Evolutionary conservation across 2,888 invertebrate species (phyloP).

Genomic region (Platycnemis pennipes): DNA sequence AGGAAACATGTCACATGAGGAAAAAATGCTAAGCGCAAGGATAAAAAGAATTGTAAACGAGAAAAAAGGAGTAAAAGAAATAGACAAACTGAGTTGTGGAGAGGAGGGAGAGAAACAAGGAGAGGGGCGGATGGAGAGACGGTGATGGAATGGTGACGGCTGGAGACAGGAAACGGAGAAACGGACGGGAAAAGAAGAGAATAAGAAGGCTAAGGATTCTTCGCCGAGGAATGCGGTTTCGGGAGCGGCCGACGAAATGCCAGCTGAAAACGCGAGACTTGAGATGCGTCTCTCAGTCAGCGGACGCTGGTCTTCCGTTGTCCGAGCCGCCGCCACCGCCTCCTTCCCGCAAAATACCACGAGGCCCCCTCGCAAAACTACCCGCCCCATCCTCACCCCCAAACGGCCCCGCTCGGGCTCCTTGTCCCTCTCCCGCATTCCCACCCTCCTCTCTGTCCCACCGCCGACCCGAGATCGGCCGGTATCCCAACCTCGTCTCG

Average conservation of each 20-base stretch:
- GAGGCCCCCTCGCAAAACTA: not conserved
- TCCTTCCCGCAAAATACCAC: constrained; percentile 7
- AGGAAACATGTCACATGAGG: not conserved
- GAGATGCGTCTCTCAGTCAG: constrained; percentile 38
- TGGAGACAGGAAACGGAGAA: constrained; percentile 30
- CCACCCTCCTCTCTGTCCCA: not conserved
- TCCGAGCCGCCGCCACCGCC: not conserved
- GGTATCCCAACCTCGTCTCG: constrained; percentile 18
- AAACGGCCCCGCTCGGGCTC: not conserved
- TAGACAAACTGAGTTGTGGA: not conserved
- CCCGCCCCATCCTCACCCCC: not conserved
- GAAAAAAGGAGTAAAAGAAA: not conserved
- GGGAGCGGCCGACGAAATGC: constrained; percentile 42
- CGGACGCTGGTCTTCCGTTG: too few relatives aligned
- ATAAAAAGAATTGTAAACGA: not conserved
- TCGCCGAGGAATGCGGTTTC: constrained; percentile 50
- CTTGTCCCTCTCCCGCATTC: not conserved
- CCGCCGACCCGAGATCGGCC: not conserved
- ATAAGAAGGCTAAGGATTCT: constrained; percentile 27
- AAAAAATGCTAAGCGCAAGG: not conserved
- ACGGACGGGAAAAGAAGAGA: not conserved
- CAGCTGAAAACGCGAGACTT: constrained; percentile 20
- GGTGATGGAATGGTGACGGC: constrained; percentile 56
- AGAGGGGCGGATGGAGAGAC: not conserved
- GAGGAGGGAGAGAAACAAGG: not conserved